phyloP scores from a whole-genome alignment of 1,140 invertebrate genomes.

The Latrodectus geometricus region DNA sequence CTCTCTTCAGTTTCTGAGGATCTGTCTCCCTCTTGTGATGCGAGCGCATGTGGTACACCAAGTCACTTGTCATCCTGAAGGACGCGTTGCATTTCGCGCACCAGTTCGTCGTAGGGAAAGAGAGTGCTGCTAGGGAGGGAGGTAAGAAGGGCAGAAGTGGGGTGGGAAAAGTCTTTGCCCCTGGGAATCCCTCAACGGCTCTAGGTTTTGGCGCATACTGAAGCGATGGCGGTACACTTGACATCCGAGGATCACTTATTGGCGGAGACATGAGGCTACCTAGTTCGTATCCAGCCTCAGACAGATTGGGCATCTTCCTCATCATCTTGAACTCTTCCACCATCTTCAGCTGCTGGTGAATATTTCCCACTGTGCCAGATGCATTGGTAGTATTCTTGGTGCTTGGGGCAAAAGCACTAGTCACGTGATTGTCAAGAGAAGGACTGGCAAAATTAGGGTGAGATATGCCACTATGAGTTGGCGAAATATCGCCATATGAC shows the following conservation, averaged over 20 bases:
- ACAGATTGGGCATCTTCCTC: slow-evolving; percentile 30
- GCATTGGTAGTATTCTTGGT: slow-evolving; percentile 6
- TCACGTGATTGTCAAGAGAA: slow-evolving; percentile 24
- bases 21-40: slow-evolving; percentile 88
- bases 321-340: slow-evolving; percentile 43
- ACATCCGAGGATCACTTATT: slow-evolving; percentile 19
- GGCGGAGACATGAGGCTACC: slow-evolving; percentile 16
- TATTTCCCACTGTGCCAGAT: not conserved
- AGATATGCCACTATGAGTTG: slow-evolving; percentile 15
- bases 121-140: slow-evolving; percentile 83
- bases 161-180: slow-evolving; percentile 60
- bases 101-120: slow-evolving; percentile 92
- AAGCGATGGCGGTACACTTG: slow-evolving; percentile 24
- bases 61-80: slow-evolving; percentile 96
- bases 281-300: slow-evolving; percentile 24
- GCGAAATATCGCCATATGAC: slow-evolving; percentile 15
- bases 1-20: slow-evolving; percentile 77
- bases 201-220: slow-evolving; percentile 33
- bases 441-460: not conserved
- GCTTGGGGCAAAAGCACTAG: slow-evolving; percentile 47
- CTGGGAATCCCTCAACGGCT: slow-evolving; percentile 4
- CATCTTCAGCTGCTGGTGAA: slow-evolving; percentile 47
- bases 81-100: slow-evolving; percentile 98
- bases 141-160: slow-evolving; percentile 78
- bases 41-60: slow-evolving; percentile 97